Evolutionary conservation across 2,888 invertebrate genomes (phyloP).

Genomic region (Chouioia cunea): DNA sequence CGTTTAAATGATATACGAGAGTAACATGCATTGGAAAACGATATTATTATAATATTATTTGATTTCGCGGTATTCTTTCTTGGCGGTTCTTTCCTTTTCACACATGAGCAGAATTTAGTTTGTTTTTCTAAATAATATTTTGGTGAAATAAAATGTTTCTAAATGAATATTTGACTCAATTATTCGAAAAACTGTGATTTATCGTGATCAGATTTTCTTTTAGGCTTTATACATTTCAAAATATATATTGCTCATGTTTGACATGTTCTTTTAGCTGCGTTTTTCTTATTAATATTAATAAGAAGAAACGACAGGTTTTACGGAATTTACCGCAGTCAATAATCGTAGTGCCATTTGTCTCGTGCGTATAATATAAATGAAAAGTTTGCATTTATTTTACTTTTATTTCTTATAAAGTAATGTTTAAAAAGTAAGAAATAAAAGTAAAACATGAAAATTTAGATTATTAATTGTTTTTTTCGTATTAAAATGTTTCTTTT

Average conservation of each 20-base stretch:
- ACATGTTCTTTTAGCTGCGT: constrained; percentile 17
- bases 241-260: constrained; percentile 29
- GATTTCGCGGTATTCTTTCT: background rate
- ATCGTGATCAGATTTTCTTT: too few relatives aligned
- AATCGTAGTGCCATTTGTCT: constrained; percentile 46
- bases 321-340: constrained; percentile 44
- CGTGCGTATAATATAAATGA: constrained; percentile 20
- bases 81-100: background rate
- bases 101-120: background rate
- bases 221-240: too few relatives aligned
- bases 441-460: background rate
- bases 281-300: constrained; percentile 24
- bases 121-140: background rate
- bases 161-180: background rate
- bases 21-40: constrained; percentile 1
- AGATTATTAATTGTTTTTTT: constrained; percentile 9
- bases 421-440: constrained; percentile 16
- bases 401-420: constrained; percentile 28
- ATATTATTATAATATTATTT: background rate
- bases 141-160: background rate
- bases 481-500: constrained; percentile 25
- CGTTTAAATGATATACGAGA: constrained; percentile 9
- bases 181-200: background rate
- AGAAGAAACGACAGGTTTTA: constrained; percentile 38
- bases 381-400: constrained; percentile 35